Evolutionary conservation across 2,888 invertebrate species (phyloP).

Genomic region (Luffia ferchaultella): DNA sequence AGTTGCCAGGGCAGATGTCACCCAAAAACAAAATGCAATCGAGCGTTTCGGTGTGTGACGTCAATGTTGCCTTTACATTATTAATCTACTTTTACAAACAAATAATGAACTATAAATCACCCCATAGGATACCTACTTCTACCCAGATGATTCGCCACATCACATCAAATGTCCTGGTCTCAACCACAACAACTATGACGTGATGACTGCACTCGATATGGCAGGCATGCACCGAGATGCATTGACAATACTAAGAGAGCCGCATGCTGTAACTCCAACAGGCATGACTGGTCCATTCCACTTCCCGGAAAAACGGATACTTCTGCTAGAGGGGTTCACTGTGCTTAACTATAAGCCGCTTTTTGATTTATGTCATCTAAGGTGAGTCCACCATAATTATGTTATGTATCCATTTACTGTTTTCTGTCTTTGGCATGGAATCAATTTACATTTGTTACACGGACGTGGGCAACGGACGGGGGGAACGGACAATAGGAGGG

Average conservation of each 20-base stretch:
- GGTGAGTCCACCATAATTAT: too few species aligned
- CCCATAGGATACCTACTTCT: constrained; percentile 66
- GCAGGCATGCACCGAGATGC: constrained; percentile 55
- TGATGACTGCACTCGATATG: constrained; percentile 77
- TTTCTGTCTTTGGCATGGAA: too few species aligned
- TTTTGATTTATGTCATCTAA: constrained; percentile 62
- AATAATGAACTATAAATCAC: background rate
- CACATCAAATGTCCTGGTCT: constrained; percentile 70
- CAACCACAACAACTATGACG: constrained; percentile 81
- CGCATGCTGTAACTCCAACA: background rate
- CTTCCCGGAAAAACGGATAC: constrained; percentile 41
- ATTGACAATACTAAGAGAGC: background rate
- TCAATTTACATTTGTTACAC: too few species aligned
- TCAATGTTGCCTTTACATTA: too few species aligned
- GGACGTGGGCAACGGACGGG: too few species aligned
- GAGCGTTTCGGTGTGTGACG: too few species aligned
- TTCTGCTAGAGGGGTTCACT: constrained; percentile 81
- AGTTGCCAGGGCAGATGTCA: too few species aligned
- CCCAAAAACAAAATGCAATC: too few species aligned
- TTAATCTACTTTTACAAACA: too few species aligned
- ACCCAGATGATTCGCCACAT: constrained; percentile 69
- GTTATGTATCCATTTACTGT: too few species aligned
- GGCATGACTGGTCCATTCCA: background rate
- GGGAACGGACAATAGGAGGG: too few species aligned
- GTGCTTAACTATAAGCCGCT: constrained; percentile 76